Base-by-base conservation (phyloP, 2,888 invertebrate genomes). In the Microplitis manilae region DNA sequence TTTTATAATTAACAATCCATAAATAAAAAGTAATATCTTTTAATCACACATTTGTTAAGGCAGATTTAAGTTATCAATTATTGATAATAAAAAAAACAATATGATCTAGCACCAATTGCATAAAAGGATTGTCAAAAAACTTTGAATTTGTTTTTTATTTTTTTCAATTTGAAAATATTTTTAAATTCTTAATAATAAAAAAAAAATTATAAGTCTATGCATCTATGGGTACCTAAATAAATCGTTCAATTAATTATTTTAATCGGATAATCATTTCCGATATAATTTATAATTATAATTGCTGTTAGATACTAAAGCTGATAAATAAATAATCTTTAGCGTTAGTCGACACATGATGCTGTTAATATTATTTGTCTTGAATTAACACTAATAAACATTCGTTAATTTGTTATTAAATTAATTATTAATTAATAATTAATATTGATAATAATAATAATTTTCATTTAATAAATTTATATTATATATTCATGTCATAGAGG, bases 401-500 rank as follows among this genome's bases (percentile, higher is more conserved):
- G 61, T 67, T 70, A 41, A 38, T 68, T 77, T 69, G 67, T 74
- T 70, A 67, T 75, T 74, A 38, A 78, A 71, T 79, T 84, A 82
- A 80, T 85, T 79, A 77, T 77, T 81, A 78, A 79, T 78, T 76
- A 79, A 83, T 17, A 65, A 30, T 30, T 30, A 30, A 17, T 38
- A 65, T 65, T 62, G 0, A 62, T 59, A 8, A 59, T 62, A 17
- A n/a, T 38, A 50, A 20, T 77, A 41, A 68, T 59, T 62, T 77
- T 59, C 73, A 77, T 79, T 80, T 30, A 30, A 30, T 30, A 30
- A 30, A 30, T 30, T 30, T 30, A 30, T 84, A 84, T 87, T 86
- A 90, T 84, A 90, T 90, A 81, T 90, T 90, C 90, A 90, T 90
- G 84, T 90, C 90, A 87, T 90, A 90, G 84, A 89, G 88, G 85